A percentile compares a stretch with the other conserved stretches of the same genome.
Conservation (phyloP, 2,113 vertebrate species). For the Nibea albiflora region DNA sequence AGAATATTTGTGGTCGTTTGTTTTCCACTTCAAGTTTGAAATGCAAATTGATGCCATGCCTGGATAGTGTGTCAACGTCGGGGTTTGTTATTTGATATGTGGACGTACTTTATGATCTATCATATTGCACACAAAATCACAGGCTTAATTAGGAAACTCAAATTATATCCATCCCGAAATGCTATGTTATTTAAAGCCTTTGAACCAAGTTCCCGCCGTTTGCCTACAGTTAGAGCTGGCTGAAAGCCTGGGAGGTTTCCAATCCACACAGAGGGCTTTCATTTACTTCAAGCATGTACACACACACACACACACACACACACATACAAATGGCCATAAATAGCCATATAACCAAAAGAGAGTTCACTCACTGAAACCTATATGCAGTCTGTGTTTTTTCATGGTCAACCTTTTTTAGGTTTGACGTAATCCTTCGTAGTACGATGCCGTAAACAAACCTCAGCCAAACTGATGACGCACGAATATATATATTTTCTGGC, state of each 20-base stretch:
- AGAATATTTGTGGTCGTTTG: constrained; percentile 24
- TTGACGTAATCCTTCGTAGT: constrained; percentile 60
- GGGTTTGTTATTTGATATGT: constrained; percentile 35
- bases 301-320: constrained; percentile 28
- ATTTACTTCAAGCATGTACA: constrained; percentile 61
- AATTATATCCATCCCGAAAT: constrained; percentile 75
- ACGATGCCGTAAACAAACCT: constrained; percentile 57
- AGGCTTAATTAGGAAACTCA: constrained; percentile 67
- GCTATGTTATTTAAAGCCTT: constrained; percentile 73
- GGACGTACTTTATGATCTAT: constrained; percentile 57
- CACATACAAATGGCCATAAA: constrained; percentile 29
- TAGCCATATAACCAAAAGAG: constrained; percentile 51
- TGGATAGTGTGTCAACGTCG: constrained; percentile 2
- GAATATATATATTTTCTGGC: constrained; percentile 58
- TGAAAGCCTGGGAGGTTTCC: constrained; percentile 63
- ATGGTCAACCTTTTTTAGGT: constrained; percentile 29
- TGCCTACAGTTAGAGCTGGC: constrained; percentile 58
- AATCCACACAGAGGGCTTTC: constrained; percentile 73
- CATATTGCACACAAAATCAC: constrained; percentile 53
- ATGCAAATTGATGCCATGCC: constrained; percentile 50
- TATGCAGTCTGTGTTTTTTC: constrained; percentile 37
- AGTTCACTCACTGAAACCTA: constrained; percentile 32
- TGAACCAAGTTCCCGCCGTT: constrained; percentile 61
- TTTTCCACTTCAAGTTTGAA: constrained; percentile 48
- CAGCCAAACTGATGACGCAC: constrained; percentile 48